Evolutionary conservation across 2,888 invertebrate genomes (phyloP).

Genomic region (Aporophyla lueneburgensis): DNA sequence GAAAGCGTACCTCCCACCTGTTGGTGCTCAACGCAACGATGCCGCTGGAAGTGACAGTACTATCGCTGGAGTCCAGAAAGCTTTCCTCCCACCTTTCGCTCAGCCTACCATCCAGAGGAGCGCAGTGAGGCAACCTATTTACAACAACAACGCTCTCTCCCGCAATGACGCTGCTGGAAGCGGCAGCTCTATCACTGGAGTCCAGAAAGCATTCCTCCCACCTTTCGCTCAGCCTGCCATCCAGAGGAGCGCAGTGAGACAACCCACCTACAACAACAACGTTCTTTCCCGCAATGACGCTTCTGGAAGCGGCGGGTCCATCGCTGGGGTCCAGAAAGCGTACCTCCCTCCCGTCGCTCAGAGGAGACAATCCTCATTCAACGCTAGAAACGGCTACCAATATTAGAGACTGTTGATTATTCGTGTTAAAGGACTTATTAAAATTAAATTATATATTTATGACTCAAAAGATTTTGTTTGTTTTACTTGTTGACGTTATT

Average conservation of each 20-base stretch:
- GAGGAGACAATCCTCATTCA: conserved; percentile 62
- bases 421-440: too few species aligned
- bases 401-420: conserved; percentile 57
- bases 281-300: conserved; percentile 33
- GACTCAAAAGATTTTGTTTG: too few species aligned
- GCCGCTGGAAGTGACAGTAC: neutral
- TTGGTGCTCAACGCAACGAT: conserved; percentile 22
- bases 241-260: conserved; percentile 49
- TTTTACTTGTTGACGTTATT: too few species aligned
- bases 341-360: conserved; percentile 77
- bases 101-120: conserved; percentile 53
- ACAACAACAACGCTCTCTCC: conserved; percentile 55
- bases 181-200: neutral
- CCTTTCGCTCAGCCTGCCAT: conserved; percentile 64
- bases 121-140: conserved; percentile 19
- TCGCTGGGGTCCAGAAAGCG: conserved; percentile 67
- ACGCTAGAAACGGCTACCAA: conserved; percentile 75
- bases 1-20: conserved; percentile 80
- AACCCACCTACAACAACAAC: conserved; percentile 46
- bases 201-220: conserved; percentile 77
- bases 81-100: conserved; percentile 77
- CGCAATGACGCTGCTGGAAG: conserved; percentile 1
- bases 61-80: conserved; percentile 63
- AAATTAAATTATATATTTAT: too few species aligned
- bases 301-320: neutral